Evolutionary conservation across 1,140 invertebrate genomes (phyloP).

Genomic region (Ephestia elutella): DNA sequence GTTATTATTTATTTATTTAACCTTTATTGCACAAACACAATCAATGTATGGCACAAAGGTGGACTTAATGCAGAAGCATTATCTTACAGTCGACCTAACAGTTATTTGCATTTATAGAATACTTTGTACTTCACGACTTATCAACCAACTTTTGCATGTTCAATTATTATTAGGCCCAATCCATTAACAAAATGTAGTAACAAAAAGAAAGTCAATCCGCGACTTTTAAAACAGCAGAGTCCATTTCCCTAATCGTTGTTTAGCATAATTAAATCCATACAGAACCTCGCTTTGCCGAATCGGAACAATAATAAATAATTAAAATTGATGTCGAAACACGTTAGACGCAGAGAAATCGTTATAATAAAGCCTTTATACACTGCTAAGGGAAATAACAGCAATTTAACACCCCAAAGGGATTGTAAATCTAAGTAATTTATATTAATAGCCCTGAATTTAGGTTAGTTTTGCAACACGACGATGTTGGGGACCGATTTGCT

Average conservation of each 20-base stretch:
- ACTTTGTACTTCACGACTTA: too few relatives aligned
- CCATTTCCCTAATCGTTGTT: constrained; percentile 1
- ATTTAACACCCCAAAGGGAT: constrained; percentile 52
- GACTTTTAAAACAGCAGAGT: neutral
- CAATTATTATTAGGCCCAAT: too few relatives aligned
- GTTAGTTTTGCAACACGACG: constrained; percentile 55
- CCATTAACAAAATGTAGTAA: constrained; percentile 5
- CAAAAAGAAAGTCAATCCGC: neutral
- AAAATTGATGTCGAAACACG: constrained; percentile 35
- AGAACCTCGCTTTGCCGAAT: constrained; percentile 14
- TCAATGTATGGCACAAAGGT: too few relatives aligned
- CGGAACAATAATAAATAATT: constrained; percentile 36
- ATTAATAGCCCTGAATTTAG: constrained; percentile 63
- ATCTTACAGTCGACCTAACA: too few relatives aligned
- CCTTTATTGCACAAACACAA: too few relatives aligned
- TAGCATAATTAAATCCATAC: constrained; percentile 8
- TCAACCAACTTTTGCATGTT: too few relatives aligned
- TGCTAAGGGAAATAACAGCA: constrained; percentile 41
- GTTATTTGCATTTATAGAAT: too few relatives aligned
- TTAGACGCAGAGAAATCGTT: constrained; percentile 29
- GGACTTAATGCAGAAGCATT: too few relatives aligned
- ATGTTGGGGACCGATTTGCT: constrained; percentile 53
- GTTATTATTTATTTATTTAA: too few relatives aligned
- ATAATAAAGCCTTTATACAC: constrained; percentile 39
- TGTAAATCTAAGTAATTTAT: constrained; percentile 68